Base-by-base conservation (phyloP, 2,888 invertebrate genomes). In the Rhimphoctona megacephalus region DNA sequence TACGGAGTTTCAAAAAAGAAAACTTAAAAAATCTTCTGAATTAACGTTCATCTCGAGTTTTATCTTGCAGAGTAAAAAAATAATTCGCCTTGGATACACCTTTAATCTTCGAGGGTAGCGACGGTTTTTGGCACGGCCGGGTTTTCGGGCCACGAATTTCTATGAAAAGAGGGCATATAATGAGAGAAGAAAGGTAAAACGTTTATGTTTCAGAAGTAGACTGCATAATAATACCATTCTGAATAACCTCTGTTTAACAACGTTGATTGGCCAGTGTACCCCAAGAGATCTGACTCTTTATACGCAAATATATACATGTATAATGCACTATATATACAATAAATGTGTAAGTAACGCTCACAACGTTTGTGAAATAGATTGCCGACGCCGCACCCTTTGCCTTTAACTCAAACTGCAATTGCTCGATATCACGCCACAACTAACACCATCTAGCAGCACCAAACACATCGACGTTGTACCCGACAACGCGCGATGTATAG, bases 381-480 rank as follows among this genome's bases (percentile, higher is more conserved):
- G 88, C 86, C 86, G 57, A 85, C 87, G 87, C 87, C 85, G 82
- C 88, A 86, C 87, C 86, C 88, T 89, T 67, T 86, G 73, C 87
- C 87, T 83, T 86, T 85, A 87, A 88, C 87, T 88, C 88, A 85
- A 88, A 89, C 87, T 85, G 84, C 89, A 90, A 91, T 91, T 90
- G 89, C 90, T 83, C 80, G 82, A 79, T 84, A 87, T 90, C 91
- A 91, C 91, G 91, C 89, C 84, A 91, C 87, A 52, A 79, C 69
- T 39, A 69, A 69, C 69, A 70, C 80, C 36, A n/a, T 9, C 30
- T 86, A 89, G 88, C 88, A 89, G 9, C 72, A 52, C 70, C 74
- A 76, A 70, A n/a, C 57, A 72, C 25, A 69, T 43, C 73, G 54
- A 76, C 25, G 49, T 61, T 61, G 25, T 33, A 49, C 9, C 49